These are phyloP conservation scores for Hippocampus barbouri DNA, from an alignment of 2,113 vertebrate species.

Conservation along the genomic window DNA sequence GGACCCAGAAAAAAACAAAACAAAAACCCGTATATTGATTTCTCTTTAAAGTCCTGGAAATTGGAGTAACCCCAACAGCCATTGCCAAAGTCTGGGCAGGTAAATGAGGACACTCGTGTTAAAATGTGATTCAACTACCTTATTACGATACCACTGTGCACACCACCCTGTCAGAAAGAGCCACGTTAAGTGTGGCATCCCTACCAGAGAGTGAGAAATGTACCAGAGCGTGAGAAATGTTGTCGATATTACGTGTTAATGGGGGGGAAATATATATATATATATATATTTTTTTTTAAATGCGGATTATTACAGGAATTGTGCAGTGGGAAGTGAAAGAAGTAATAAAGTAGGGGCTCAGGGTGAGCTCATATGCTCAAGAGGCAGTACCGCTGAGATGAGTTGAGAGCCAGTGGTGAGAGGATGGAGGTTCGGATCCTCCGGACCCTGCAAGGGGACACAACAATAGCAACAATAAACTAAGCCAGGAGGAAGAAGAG, in stretches of 20 bases:
- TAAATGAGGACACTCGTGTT: background rate
- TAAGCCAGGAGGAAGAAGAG: slow-evolving; percentile 64
- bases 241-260: slow-evolving; percentile 31
- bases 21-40: background rate
- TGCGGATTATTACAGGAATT: background rate
- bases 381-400: slow-evolving; percentile 80
- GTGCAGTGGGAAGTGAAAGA: slow-evolving; percentile 38
- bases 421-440: slow-evolving; percentile 76
- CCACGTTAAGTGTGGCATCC: slow-evolving; percentile 1
- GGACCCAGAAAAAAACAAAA: background rate
- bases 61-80: too few relatives aligned
- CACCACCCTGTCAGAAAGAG: slow-evolving; percentile 5
- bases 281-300: background rate
- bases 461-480: slow-evolving; percentile 80
- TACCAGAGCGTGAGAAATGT: background rate
- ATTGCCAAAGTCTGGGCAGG: background rate
- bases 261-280: slow-evolving; percentile 8
- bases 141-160: background rate
- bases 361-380: slow-evolving; percentile 55
- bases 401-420: slow-evolving; percentile 79
- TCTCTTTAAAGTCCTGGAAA: background rate
- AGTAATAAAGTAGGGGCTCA: slow-evolving; percentile 33
- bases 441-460: slow-evolving; percentile 81
- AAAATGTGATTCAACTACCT: background rate
- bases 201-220: slow-evolving; percentile 1